These are phyloP conservation scores for Gavialis gangeticus DNA, from an alignment of 2,113 vertebrate species.

Conservation along the genomic window DNA sequence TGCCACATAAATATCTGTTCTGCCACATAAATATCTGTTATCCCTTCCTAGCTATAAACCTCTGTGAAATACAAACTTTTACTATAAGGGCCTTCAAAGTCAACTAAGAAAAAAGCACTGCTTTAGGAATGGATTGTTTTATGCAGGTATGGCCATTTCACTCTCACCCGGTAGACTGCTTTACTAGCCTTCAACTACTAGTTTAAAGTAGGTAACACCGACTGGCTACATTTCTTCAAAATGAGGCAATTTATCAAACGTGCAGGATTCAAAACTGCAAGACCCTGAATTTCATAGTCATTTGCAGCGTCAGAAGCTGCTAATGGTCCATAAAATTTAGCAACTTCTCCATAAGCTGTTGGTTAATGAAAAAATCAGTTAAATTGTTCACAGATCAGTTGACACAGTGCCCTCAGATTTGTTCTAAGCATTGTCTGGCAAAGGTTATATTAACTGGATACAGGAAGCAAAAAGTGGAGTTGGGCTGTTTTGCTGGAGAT, in stretches of 20 bases:
- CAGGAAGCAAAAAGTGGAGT: not conserved
- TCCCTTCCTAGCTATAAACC: not conserved
- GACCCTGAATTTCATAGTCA: constrained; percentile 72
- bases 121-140: not conserved
- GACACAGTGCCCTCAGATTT: constrained; percentile 62
- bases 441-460: constrained; percentile 60
- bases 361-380: constrained; percentile 82
- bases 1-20: not conserved
- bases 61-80: rapidly evolving
- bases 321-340: constrained; percentile 83
- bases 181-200: not conserved
- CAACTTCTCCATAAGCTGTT: constrained; percentile 80
- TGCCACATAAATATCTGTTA: too few species aligned
- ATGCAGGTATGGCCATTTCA: not conserved
- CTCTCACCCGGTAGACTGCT: rapidly evolving
- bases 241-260: constrained; percentile 69
- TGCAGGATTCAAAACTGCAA: constrained; percentile 70
- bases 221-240: not conserved
- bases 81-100: not conserved
- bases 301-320: constrained; percentile 74
- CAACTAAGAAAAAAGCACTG: rapidly evolving
- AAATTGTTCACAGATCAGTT: constrained; percentile 78
- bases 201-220: not conserved
- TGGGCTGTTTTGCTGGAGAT: rapidly evolving
- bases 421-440: constrained; percentile 50